These are phyloP conservation scores for Siphamia tubifer DNA, from an alignment of 2,113 vertebrate species.

Conservation along the genomic window DNA sequence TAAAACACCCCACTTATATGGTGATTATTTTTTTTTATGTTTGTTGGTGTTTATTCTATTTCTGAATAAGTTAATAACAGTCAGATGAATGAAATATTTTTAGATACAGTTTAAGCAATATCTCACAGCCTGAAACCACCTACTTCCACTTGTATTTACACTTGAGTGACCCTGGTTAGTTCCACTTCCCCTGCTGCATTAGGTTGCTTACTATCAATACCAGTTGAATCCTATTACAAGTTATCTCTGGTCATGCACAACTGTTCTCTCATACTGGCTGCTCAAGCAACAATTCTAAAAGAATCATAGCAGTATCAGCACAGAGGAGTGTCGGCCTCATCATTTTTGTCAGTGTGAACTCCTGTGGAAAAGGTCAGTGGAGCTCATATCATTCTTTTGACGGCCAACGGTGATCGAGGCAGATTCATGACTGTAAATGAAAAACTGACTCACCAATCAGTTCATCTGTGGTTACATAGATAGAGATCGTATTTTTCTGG, in stretches of 20 bases:
- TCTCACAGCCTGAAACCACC: not conserved
- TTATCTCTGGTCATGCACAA: not conserved
- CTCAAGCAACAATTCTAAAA: not conserved
- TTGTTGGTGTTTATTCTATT: not conserved
- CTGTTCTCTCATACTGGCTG: not conserved
- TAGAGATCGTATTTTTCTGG: not conserved
- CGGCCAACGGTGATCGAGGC: not conserved
- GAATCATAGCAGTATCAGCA: not conserved
- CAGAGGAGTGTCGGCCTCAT: not conserved
- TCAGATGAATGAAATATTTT: not conserved
- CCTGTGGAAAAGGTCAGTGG: not conserved
- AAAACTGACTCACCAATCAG: not conserved
- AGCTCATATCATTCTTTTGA: not conserved
- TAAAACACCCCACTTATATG: not conserved
- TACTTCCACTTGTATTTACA: not conserved
- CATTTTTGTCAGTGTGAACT: not conserved
- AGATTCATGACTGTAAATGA: slow-evolving; percentile 20
- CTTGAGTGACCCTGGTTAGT: not conserved
- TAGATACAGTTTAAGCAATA: not conserved
- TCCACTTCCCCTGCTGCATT: slow-evolving; percentile 16
- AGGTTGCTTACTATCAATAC: not conserved
- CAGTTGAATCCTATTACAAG: not conserved
- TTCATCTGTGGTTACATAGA: not conserved
- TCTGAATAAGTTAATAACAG: not conserved
- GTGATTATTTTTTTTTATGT: not conserved